These are phyloP conservation scores for Drosophila persimilis DNA, from an alignment of 1,140 invertebrate genomes.

Conservation along the genomic window DNA sequence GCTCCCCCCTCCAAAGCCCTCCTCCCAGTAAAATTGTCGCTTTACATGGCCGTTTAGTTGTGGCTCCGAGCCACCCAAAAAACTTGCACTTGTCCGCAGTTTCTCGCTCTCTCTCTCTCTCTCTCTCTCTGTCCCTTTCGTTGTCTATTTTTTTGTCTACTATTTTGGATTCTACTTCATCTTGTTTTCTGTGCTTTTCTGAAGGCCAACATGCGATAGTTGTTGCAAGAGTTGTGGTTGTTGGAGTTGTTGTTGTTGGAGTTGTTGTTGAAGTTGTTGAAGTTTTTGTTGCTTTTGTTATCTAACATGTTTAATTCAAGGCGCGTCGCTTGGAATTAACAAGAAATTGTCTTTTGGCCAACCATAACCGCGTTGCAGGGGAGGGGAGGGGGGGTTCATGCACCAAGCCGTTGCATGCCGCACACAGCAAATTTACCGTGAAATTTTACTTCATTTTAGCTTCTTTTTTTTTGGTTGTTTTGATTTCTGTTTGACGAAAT, in stretches of 20 bases:
- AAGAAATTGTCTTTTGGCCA: slow-evolving; percentile 37
- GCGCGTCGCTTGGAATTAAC: slow-evolving; percentile 71
- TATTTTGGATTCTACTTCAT: slow-evolving; percentile 57
- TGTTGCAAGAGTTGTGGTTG: slow-evolving; percentile 21
- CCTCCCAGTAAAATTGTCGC: slow-evolving; percentile 26
- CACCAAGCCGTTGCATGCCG: neutral
- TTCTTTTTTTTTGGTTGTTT: slow-evolving; percentile 21
- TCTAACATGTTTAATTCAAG: slow-evolving; percentile 81
- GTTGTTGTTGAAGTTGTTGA: slow-evolving; percentile 7
- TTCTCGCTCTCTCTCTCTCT: slow-evolving; percentile 13
- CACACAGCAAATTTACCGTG: slow-evolving; percentile 69
- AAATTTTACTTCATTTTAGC: slow-evolving; percentile 61
- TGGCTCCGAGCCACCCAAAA: slow-evolving; percentile 29
- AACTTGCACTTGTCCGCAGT: slow-evolving; percentile 61
- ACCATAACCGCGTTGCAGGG: slow-evolving; percentile 46
- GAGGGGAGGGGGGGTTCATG: neutral
- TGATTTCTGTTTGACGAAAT: slow-evolving; percentile 47
- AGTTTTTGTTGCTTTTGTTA: slow-evolving; percentile 54
- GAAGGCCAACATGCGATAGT: slow-evolving; percentile 33
- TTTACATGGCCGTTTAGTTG: slow-evolving; percentile 64
- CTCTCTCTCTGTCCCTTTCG: slow-evolving; percentile 4
- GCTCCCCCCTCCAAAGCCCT: neutral
- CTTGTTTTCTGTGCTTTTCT: slow-evolving; percentile 20
- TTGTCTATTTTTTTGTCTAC: slow-evolving; percentile 29
- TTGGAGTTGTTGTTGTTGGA: slow-evolving; percentile 17